phyloP scores from a whole-genome alignment of 92 coral and sea anemone species.

The Siderastrea siderea region DNA sequence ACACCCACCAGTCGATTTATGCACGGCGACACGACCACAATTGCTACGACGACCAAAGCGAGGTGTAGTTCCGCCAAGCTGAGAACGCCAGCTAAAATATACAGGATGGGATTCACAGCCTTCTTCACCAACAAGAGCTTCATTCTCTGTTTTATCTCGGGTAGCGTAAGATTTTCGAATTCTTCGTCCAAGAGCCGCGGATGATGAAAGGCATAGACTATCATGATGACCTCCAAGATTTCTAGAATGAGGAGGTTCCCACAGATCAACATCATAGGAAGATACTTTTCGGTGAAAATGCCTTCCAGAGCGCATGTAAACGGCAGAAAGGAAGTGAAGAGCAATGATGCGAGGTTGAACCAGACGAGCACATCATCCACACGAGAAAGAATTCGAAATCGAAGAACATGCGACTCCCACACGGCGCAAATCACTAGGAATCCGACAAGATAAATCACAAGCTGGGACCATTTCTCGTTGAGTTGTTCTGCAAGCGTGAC shows the following conservation, averaged over 20 bases:
- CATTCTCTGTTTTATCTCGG: slow-evolving; percentile 82
- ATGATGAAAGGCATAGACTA: slow-evolving; percentile 84
- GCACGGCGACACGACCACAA: slow-evolving; percentile 90
- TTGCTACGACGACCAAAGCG: slow-evolving; percentile 80
- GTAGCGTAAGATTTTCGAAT: slow-evolving; percentile 78
- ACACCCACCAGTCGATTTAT: slow-evolving; percentile 89
- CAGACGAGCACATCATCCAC: slow-evolving; percentile 95
- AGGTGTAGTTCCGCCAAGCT: slow-evolving; percentile 73
- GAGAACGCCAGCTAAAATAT: slow-evolving; percentile 78
- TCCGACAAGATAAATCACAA: slow-evolving; percentile 85
- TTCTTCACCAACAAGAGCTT: slow-evolving; percentile 90
- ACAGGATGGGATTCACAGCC: slow-evolving; percentile 84
- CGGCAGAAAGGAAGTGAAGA: slow-evolving; percentile 95
- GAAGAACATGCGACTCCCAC: slow-evolving; percentile 96
- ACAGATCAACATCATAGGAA: slow-evolving; percentile 85
- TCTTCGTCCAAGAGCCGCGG: slow-evolving; percentile 81
- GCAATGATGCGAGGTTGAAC: slow-evolving; percentile 89
- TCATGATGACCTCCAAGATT: slow-evolving; percentile 82
- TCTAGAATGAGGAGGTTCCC: slow-evolving; percentile 85
- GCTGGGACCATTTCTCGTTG: slow-evolving; percentile 76
- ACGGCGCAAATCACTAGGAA: slow-evolving; percentile 93
- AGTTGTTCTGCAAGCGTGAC: slow-evolving; percentile 74
- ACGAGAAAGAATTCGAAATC: slow-evolving; percentile 91
- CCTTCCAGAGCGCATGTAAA: slow-evolving; percentile 91
- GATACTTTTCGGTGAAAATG: slow-evolving; percentile 74